Evolutionary conservation across 2,888 invertebrate genomes (phyloP).

Genomic region (Harpagoxenus sublaevis): DNA sequence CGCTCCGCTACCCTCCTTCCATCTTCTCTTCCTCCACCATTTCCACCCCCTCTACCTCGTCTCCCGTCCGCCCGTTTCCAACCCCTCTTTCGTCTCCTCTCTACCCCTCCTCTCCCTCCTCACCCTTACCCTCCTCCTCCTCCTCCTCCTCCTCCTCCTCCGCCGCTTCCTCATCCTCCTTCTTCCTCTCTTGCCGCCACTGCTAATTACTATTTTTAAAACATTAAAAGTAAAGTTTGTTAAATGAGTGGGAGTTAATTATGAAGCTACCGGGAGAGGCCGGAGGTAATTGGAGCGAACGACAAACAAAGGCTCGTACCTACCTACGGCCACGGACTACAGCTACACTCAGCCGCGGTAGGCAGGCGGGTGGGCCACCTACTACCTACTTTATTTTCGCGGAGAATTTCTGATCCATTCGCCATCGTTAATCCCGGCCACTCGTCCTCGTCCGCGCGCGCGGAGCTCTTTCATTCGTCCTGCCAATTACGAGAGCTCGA

Average conservation of each 20-base stretch:
- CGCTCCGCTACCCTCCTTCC: slow-evolving; percentile 64
- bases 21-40: slow-evolving; percentile 58
- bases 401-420: slow-evolving; percentile 83
- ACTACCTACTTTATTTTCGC: slow-evolving; percentile 82
- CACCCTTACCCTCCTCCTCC: slow-evolving; percentile 49
- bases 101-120: slow-evolving; percentile 49
- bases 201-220: slow-evolving; percentile 86
- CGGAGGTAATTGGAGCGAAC: slow-evolving; percentile 86
- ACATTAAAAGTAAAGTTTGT: slow-evolving; percentile 86
- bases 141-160: slow-evolving; percentile 41
- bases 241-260: slow-evolving; percentile 86
- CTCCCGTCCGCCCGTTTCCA: slow-evolving; percentile 48
- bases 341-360: slow-evolving; percentile 69
- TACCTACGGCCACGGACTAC: slow-evolving; percentile 76
- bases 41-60: slow-evolving; percentile 51
- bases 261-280: slow-evolving; percentile 84
- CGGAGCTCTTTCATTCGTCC: slow-evolving; percentile 82
- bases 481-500: slow-evolving; percentile 81
- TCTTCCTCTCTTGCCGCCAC: slow-evolving; percentile 80
- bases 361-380: slow-evolving; percentile 54
- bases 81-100: slow-evolving; percentile 59
- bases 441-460: slow-evolving; percentile 79
- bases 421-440: slow-evolving; percentile 80
- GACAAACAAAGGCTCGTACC: slow-evolving; percentile 85
- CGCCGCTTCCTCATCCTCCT: slow-evolving; percentile 68